Evolutionary conservation across 2,797 vertebrate genomes (phyloP).

Genomic region (Phrynocephalus guinanensis): DNA sequence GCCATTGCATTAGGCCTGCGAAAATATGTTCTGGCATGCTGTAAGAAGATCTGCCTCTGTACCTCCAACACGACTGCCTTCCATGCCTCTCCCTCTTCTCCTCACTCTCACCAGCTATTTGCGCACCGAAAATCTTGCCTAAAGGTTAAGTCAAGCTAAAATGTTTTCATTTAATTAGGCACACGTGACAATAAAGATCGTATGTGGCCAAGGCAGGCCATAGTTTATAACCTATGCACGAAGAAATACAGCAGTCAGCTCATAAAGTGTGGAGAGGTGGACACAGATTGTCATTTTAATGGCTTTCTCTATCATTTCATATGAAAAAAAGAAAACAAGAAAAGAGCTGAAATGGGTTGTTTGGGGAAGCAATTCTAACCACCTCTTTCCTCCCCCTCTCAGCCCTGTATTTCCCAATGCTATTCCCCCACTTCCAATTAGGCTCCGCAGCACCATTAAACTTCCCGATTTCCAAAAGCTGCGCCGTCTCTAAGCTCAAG

Average conservation of each 20-base stretch:
- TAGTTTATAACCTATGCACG: neutral
- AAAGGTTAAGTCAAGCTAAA: conserved; percentile 21
- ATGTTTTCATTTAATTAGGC: conserved; percentile 24
- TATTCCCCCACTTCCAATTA: conserved; percentile 41
- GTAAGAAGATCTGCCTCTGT: neutral
- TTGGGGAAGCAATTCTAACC: conserved; percentile 27
- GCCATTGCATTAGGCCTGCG: neutral
- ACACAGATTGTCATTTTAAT: conserved; percentile 55
- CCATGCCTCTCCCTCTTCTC: neutral
- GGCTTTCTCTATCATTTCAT: conserved; percentile 40
- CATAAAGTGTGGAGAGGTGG: neutral
- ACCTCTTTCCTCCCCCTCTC: rapidly evolving
- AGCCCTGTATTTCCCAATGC: rapidly evolving
- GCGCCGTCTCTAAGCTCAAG: neutral
- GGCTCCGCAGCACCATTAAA: conserved; percentile 30
- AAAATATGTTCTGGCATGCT: neutral
- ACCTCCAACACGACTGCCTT: neutral
- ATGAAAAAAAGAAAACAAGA: conserved; percentile 29
- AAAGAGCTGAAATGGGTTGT: conserved; percentile 41
- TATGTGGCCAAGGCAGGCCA: neutral
- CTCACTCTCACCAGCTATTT: neutral
- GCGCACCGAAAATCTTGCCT: neutral
- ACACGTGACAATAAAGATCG: conserved; percentile 7
- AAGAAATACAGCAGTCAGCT: neutral
- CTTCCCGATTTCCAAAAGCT: conserved; percentile 52